Evolutionary conservation across 2,888 invertebrate genomes (phyloP).

Genomic region (Plemyria rubiginata): DNA sequence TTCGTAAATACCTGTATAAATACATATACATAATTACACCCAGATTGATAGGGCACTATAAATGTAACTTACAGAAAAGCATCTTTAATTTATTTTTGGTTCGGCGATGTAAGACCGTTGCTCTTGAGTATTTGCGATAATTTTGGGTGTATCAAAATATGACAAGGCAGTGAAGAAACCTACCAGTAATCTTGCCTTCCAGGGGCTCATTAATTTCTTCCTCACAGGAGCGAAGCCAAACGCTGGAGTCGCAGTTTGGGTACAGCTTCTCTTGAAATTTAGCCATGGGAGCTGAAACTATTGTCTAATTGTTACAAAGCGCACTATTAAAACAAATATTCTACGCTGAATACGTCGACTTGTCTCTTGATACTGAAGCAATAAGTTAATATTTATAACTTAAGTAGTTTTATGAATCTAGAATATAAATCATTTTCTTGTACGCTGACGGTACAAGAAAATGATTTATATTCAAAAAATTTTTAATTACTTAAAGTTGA

Average conservation of each 20-base stretch:
- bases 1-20: no score
- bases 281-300: conserved; percentile 56
- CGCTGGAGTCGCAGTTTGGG: conserved; percentile 88
- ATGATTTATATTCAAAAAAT: neutral
- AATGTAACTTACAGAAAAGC: no score
- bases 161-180: conserved; percentile 6
- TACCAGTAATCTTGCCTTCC: conserved; percentile 86
- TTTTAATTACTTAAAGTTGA: neutral
- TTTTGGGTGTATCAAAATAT: no score
- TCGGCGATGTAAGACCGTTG: no score
- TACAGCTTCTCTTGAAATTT: conserved; percentile 65
- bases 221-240: conserved; percentile 93
- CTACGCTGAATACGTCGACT: neutral
- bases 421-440: no score
- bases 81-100: no score
- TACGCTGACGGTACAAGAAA: no score
- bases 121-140: no score
- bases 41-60: no score
- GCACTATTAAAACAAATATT: neutral
- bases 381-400: neutral
- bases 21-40: no score
- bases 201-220: conserved; percentile 90
- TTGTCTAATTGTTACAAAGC: neutral
- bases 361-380: neutral
- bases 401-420: neutral